Percentiles rank a stretch among this genome's conserved stretches.
phyloP scores from a whole-genome alignment of 2,888 invertebrate genomes.

The Leptinotarsa tumamoca region DNA sequence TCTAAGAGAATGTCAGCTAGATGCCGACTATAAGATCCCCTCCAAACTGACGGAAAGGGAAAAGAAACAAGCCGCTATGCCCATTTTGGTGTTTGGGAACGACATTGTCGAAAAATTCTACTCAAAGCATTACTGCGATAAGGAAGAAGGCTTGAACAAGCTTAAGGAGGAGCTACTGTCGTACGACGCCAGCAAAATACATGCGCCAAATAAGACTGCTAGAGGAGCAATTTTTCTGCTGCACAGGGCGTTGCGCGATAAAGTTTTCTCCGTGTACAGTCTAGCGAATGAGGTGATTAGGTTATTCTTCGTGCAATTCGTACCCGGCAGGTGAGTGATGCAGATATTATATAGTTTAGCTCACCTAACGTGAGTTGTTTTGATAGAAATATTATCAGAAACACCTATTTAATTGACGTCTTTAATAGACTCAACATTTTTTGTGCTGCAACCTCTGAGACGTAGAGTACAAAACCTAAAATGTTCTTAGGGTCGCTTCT shows the following conservation, averaged over 20 bases:
- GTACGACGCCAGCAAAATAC: slow-evolving; percentile 66
- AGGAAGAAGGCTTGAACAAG: slow-evolving; percentile 86
- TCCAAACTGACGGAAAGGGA: slow-evolving; percentile 81
- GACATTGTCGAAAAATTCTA: slow-evolving; percentile 91
- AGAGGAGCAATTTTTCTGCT: slow-evolving; percentile 83
- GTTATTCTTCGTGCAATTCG: slow-evolving; percentile 84
- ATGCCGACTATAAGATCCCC: slow-evolving; percentile 69
- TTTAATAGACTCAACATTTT: too few relatives aligned
- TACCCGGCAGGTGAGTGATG: slow-evolving; percentile 76
- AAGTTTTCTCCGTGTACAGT: slow-evolving; percentile 90
- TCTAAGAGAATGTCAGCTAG: slow-evolving; percentile 77
- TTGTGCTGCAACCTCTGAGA: too few relatives aligned
- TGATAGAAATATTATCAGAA: too few relatives aligned
- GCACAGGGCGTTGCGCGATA: slow-evolving; percentile 85
- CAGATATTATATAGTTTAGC: background rate
- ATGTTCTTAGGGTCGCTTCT: slow-evolving; percentile 76
- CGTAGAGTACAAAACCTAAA: too few relatives aligned
- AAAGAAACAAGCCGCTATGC: slow-evolving; percentile 88
- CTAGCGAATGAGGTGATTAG: slow-evolving; percentile 85
- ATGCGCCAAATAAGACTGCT: slow-evolving; percentile 82
- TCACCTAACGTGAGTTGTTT: background rate
- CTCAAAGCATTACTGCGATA: slow-evolving; percentile 89
- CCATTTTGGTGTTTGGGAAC: slow-evolving; percentile 91
- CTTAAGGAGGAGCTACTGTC: slow-evolving; percentile 71
- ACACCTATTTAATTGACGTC: too few relatives aligned